Percentiles rank a stretch among this genome's conserved stretches.
phyloP scores from a whole-genome alignment of 2,113 vertebrate genomes.

The Cyphotilapia sp. region DNA sequence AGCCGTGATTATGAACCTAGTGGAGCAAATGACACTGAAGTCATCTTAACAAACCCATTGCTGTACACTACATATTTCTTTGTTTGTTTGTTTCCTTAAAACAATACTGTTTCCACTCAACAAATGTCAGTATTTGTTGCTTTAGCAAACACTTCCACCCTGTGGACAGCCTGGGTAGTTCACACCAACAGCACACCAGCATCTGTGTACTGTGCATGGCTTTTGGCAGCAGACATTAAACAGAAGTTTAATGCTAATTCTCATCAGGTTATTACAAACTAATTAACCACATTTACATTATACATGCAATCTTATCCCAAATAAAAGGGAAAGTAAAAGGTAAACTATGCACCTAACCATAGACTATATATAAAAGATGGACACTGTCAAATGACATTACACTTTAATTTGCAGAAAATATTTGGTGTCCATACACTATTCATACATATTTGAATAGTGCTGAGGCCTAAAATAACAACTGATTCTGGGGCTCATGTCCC shows the following conservation, averaged over 20 bases:
- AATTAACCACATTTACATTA: not conserved
- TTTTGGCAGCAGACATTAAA: not conserved
- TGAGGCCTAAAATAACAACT: not conserved
- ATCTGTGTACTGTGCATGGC: not conserved
- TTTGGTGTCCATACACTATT: not conserved
- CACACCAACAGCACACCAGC: not conserved
- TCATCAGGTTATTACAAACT: not conserved
- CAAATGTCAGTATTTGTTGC: not conserved
- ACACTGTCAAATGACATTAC: not conserved
- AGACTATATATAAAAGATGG: not conserved
- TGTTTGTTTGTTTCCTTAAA: not conserved
- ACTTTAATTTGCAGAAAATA: not conserved
- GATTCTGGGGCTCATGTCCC: not conserved
- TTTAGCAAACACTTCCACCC: constrained; percentile 38
- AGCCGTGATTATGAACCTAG: not conserved
- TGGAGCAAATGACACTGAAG: not conserved
- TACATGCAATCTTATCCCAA: not conserved
- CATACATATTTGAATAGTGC: not conserved
- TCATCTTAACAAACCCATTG: not conserved
- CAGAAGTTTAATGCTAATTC: not conserved
- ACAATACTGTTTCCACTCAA: not conserved
- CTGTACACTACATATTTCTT: not conserved
- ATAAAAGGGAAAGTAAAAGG: not conserved
- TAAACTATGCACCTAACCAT: not conserved
- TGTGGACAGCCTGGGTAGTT: constrained; percentile 9